Conservation (phyloP, 2,888 invertebrate genomes). For the Cetonia aurata region DNA sequence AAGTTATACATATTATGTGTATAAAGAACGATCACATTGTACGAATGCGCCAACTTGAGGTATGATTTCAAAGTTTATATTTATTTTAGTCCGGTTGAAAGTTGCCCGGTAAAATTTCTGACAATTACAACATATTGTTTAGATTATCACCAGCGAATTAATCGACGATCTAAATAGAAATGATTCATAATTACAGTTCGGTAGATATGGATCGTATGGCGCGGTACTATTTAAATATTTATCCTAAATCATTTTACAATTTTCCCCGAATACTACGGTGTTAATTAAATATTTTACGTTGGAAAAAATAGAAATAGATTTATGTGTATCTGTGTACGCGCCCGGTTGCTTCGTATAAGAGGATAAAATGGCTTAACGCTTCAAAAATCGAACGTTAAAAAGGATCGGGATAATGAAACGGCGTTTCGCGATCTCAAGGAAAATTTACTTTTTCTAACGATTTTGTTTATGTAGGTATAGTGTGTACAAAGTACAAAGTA, state of each 20-base stretch:
- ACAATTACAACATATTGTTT: constrained; percentile 10
- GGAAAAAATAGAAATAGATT: neutral
- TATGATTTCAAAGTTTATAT: constrained; percentile 28
- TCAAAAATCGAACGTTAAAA: no score
- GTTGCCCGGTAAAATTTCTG: constrained; percentile 4
- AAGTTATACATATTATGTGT: neutral
- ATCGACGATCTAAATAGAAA: constrained; percentile 16
- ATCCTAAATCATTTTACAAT: constrained; percentile 20
- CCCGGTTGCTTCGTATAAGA: no score
- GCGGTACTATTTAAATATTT: constrained; percentile 25
- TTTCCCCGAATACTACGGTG: neutral
- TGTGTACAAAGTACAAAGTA: no score
- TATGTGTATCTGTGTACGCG: neutral
- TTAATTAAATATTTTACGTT: constrained; percentile 13
- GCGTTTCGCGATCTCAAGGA: no score
- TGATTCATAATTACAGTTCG: constrained; percentile 13
- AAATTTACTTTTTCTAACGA: no score
- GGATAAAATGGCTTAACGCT: no score
- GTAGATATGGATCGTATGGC: constrained; percentile 3
- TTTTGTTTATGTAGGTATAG: no score
- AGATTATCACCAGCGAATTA: constrained; percentile 12
- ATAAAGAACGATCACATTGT: neutral
- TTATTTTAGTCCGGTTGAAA: constrained; percentile 25
- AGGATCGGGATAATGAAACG: no score
- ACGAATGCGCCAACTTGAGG: constrained; percentile 2